Evolutionary conservation across 1,140 invertebrate species (phyloP).

Genomic region (Meloidogyne chitwoodi): DNA sequence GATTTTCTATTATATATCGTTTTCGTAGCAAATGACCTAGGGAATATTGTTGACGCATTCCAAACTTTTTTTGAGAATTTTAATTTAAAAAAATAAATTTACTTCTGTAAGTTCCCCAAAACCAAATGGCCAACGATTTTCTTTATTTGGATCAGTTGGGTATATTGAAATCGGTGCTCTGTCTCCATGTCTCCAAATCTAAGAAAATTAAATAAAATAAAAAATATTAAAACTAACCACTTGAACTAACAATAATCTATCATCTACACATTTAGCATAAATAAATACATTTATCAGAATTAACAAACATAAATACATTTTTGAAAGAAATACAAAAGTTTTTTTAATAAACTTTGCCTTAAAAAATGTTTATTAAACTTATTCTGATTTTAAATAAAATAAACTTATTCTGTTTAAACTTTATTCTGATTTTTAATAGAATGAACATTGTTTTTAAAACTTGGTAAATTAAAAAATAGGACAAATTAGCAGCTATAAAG

Average conservation of each 20-base stretch:
- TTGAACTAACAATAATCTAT: background rate
- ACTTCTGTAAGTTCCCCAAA: slow-evolving; percentile 42
- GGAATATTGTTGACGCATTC: slow-evolving; percentile 45
- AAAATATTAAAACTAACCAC: background rate
- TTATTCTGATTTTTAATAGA: too few relatives aligned
- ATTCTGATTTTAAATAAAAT: too few relatives aligned
- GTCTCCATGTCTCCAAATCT: slow-evolving; percentile 44
- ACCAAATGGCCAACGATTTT: slow-evolving; percentile 44
- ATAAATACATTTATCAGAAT: background rate
- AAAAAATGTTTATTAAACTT: too few relatives aligned
- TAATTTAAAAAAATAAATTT: background rate
- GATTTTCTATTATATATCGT: slow-evolving; percentile 25
- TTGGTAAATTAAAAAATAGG: too few relatives aligned
- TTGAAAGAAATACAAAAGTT: too few relatives aligned
- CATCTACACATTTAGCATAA: background rate
- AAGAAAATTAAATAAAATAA: background rate
- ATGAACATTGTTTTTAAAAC: too few relatives aligned
- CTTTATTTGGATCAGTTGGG: slow-evolving; percentile 39
- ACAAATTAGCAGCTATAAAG: too few relatives aligned
- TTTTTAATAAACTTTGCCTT: too few relatives aligned
- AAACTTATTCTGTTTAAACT: too few relatives aligned
- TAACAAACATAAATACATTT: background rate
- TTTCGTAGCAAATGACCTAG: slow-evolving; percentile 31
- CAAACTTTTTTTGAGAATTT: slow-evolving; percentile 22
- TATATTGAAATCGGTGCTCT: slow-evolving; percentile 43